Evolutionary conservation across 2,113 vertebrate genomes (phyloP), one percentile per base, ranked within the genome.

Genomic region (Halichoerus grypus): DNA sequence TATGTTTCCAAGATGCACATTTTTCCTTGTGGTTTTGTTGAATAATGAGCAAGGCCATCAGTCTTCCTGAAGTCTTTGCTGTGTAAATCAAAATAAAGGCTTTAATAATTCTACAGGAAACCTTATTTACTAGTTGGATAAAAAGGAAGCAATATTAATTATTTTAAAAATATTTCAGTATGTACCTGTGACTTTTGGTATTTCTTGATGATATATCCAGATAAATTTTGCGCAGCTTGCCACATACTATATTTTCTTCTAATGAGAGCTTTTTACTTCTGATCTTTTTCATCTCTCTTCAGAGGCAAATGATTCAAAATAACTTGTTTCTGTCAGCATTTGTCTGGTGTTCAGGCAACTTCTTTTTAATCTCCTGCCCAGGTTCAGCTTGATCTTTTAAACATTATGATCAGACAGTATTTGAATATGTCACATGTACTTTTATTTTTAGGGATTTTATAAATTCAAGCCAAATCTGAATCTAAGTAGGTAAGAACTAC

Each of bases 261-360:
- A 98, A 98, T 98, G 96, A 99, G 98, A 97, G 81, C 88, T 89
- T 97, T 90, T 91, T 98, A 96, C 94, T 97, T 96, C 97, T 98
- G 95, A 98, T 98, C 96, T 98, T 98, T 98, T 98, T 98, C 97
- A 98, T 98, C 98, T 98, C 96, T 93, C 98, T 98, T 98, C 97
- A 98, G 97, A 98, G 96, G 98, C 97, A 96, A 97, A 97, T 97
- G 93, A 98, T 98, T 88, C 96, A 95, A 98, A 98, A 97, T 69
- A 97, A 89, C 93, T 98, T 98, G 96, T 98, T 98, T 98, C 97
- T 98, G 95, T 98, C 97, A 98, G 96, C 88, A 92, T 97, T 98
- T 24, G 74, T 97, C 97, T 98, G 57, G 49, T 98, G 63, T 98
- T 98, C 88, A 18, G 94, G 97, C 97, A 99, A 98, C 97, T 98